Base-by-base conservation (phyloP, 2,888 invertebrate species). In the Euclidia mi region DNA sequence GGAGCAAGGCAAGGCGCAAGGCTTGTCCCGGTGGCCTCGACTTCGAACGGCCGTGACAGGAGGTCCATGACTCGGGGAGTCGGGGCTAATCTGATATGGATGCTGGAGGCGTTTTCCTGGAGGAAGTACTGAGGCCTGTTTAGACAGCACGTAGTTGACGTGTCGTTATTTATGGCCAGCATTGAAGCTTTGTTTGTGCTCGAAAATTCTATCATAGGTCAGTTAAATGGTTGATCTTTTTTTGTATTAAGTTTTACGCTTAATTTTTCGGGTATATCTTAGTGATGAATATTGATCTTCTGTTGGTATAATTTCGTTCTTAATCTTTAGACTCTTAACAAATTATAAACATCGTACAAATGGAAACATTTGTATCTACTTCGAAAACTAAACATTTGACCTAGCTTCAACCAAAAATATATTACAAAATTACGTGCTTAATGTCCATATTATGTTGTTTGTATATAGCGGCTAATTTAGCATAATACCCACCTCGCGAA, bases 1-100 rank as follows among this genome's bases (percentile, higher is more conserved):
- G 67, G 65, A 57, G 69, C 83, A 82, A 85, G 84, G 84, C 76
- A 55, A 51, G 52, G 61, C 66, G 65, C 76, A 70, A 71, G 70
- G 60, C 45, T 70, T 78, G 76, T 68, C 75, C 71, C 70, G 18
- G 35, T 65, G 82, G 66, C 87, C 88, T 82, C 82, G 78, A 82
- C 81, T 79, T 78, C 81, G 81, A 84, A 79, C 85, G 85, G 46
- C 87, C 88, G 52, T 87, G 87, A 86, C 80, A 78, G 20, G 4
- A 25, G 71, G 74, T 75, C 76, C 79, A 73, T 78, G 79, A 81
- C 80, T 60, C 66, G 71, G 61, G 67, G 79, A 81, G 80, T 60
- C 66, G 71, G 61, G 67, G 53, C 71, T 73, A 56, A 75, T 73
- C 77, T 70, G 72, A 76, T 71, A 76, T 78, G 66, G 73, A 61